phyloP scores from a whole-genome alignment of 2,888 invertebrate species.

The Eupithecia vulgata region DNA sequence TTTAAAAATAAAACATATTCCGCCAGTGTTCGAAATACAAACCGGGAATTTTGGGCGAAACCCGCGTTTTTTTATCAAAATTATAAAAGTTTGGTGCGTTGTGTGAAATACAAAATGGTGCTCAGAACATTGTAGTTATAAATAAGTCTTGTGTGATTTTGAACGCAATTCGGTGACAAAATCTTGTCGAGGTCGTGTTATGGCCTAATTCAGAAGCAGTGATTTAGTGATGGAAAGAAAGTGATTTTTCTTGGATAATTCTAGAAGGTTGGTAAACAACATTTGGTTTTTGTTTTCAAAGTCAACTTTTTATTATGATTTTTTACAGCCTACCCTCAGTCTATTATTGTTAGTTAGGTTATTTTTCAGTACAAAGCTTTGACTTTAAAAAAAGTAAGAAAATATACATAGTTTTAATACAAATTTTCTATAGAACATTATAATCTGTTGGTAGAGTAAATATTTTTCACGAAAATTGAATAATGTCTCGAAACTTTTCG shows the following conservation, averaged over 20 bases:
- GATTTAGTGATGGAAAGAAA: conserved; percentile 61
- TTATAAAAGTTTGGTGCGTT: conserved; percentile 6
- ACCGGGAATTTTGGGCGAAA: conserved; percentile 42
- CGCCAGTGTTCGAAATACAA: conserved; percentile 33
- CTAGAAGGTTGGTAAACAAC: conserved; percentile 17
- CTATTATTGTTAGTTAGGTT: background rate
- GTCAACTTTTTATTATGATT: background rate
- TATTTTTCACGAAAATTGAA: no score
- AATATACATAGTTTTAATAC: no score
- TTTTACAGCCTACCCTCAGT: conserved; percentile 1
- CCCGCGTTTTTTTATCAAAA: conserved; percentile 36
- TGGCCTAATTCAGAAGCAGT: conserved; percentile 46
- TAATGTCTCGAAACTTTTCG: no score
- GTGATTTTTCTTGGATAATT: conserved; percentile 39
- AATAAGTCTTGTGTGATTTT: conserved; percentile 63
- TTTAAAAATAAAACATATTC: conserved; percentile 74
- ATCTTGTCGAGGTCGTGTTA: conserved; percentile 53
- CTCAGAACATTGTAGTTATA: conserved; percentile 61
- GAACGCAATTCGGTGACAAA: conserved; percentile 68
- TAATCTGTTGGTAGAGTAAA: no score
- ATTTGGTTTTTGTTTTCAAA: background rate
- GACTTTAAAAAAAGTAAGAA: no score
- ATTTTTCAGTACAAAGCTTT: background rate
- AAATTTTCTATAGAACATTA: no score
- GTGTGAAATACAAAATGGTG: conserved; percentile 30